Evolutionary conservation across 2,113 vertebrate genomes (phyloP).

Genomic region (Cariama cristata): DNA sequence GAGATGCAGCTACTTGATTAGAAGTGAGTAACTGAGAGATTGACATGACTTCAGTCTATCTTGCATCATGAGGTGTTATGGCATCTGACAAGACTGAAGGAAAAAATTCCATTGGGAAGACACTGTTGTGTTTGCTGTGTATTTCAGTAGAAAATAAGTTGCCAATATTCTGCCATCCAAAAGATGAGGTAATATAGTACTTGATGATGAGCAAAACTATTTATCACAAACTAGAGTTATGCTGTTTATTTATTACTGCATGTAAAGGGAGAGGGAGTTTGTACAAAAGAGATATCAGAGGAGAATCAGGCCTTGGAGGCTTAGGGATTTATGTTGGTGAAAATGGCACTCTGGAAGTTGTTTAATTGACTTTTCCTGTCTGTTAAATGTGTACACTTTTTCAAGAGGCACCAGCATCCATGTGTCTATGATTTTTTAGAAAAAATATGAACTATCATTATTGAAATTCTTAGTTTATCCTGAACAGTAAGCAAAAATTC

Average conservation of each 20-base stretch:
- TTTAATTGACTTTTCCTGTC: neutral
- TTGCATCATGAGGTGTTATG: neutral
- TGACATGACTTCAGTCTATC: neutral
- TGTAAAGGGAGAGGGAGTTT: neutral
- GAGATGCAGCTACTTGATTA: slow-evolving; percentile 15
- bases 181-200: neutral
- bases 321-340: neutral
- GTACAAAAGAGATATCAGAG: neutral
- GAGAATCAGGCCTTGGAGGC: neutral
- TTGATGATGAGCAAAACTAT: neutral
- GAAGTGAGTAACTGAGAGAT: neutral
- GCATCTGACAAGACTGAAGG: slow-evolving; percentile 1
- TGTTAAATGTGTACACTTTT: neutral
- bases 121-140: neutral
- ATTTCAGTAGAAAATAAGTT: neutral
- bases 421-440: neutral
- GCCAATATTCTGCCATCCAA: neutral
- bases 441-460: neutral
- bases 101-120: neutral
- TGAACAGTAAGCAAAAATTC: neutral
- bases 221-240: neutral
- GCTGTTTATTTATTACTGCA: neutral
- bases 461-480: slow-evolving; percentile 6
- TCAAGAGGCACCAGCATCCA: neutral
- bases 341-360: neutral